These are phyloP conservation scores for Trachurus trachurus DNA, from an alignment of 2,797 vertebrate genomes.

Conservation along the genomic window DNA sequence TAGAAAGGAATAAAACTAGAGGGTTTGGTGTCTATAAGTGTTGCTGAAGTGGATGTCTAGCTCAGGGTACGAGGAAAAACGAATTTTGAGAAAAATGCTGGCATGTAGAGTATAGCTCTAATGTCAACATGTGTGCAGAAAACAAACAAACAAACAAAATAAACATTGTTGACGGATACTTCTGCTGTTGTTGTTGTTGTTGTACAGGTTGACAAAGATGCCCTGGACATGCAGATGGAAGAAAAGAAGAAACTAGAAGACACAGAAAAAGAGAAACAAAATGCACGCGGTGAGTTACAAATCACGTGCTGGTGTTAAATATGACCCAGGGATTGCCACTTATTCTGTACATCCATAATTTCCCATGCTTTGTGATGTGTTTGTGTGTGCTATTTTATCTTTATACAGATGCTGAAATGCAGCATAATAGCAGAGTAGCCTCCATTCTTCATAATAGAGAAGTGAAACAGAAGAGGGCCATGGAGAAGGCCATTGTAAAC, in stretches of 20 bases:
- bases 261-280: constrained; percentile 41
- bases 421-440: constrained; percentile 54
- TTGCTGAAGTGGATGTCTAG: too few species aligned
- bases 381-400: not conserved
- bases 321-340: not conserved
- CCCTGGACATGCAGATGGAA: constrained; percentile 75
- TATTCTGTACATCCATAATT: not conserved
- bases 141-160: too few species aligned
- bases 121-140: not conserved
- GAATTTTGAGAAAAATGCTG: too few species aligned
- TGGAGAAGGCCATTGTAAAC: constrained; percentile 75
- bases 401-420: constrained; percentile 67
- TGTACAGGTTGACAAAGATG: constrained; percentile 78
- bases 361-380: not conserved
- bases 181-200: not conserved
- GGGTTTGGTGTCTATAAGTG: too few species aligned
- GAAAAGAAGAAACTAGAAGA: constrained; percentile 67
- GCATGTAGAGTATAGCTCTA: too few species aligned
- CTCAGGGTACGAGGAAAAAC: too few species aligned
- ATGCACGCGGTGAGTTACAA: constrained; percentile 57
- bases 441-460: constrained; percentile 81
- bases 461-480: constrained; percentile 71
- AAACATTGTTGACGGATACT: not conserved
- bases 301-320: too few species aligned
- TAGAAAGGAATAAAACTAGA: too few species aligned